Evolutionary conservation across 2,888 invertebrate species (phyloP).

Genomic region (Cylloceria caligata): DNA sequence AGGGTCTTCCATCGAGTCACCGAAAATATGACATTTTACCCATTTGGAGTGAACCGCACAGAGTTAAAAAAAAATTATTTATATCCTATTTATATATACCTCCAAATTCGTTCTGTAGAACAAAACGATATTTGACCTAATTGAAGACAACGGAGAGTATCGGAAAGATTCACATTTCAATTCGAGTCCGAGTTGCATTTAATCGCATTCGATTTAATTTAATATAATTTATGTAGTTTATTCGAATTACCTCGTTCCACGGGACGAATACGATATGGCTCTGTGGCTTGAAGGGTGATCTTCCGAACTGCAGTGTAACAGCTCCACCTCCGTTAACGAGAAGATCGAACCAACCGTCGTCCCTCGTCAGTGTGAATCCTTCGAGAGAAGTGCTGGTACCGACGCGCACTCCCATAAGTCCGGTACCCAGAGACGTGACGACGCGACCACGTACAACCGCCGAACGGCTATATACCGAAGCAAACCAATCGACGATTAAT

Average conservation of each 20-base stretch:
- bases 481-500: constrained; percentile 56
- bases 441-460: constrained; percentile 98
- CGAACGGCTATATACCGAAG: constrained; percentile 90
- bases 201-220: constrained; percentile 9
- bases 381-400: constrained; percentile 97
- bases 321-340: constrained; percentile 99
- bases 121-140: not conserved
- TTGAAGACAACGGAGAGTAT: not conserved
- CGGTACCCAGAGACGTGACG: constrained; percentile 95
- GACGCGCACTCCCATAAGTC: constrained; percentile 97
- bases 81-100: no score
- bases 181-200: not conserved
- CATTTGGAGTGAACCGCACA: no score
- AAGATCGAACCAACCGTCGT: constrained; percentile 98
- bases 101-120: no score
- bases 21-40: no score
- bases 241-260: constrained; percentile 93
- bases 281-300: constrained; percentile 95
- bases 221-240: constrained; percentile 23
- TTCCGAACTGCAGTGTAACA: constrained; percentile 96
- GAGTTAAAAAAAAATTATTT: no score
- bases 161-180: not conserved
- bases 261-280: constrained; percentile 96
- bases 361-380: constrained; percentile 97
- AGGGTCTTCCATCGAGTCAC: no score